Conservation (phyloP, 2,113 vertebrate species). For the Microtus pennsylvanicus region DNA sequence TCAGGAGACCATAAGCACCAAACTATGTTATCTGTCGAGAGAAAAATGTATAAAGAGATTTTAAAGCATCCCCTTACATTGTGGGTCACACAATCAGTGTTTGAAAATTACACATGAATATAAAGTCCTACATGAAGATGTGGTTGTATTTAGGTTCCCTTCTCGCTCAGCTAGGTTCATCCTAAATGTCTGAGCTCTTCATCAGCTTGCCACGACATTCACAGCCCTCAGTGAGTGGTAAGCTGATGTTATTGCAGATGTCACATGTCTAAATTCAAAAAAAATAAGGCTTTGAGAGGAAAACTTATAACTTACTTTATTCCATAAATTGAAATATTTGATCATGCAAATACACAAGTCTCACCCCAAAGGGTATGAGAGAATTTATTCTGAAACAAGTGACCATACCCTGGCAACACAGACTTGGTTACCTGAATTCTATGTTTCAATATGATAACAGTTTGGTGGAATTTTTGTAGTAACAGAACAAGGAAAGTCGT, state of each 20-base stretch:
- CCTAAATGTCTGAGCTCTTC: background rate
- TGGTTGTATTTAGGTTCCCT: background rate
- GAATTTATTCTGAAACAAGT: background rate
- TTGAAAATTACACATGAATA: constrained; percentile 25
- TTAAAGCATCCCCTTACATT: background rate
- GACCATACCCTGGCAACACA: background rate
- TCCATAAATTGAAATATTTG: background rate
- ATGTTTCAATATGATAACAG: background rate
- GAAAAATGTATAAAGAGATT: background rate
- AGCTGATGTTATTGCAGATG: background rate
- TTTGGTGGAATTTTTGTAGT: background rate
- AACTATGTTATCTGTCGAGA: background rate
- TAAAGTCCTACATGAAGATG: constrained; percentile 27
- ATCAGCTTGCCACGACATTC: background rate
- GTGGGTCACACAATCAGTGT: background rate
- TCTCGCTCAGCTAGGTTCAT: background rate
- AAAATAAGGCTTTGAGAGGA: constrained; percentile 3
- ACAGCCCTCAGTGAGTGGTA: background rate
- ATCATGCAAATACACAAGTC: background rate
- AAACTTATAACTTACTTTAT: constrained; percentile 40
- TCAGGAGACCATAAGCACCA: background rate
- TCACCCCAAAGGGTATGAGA: background rate
- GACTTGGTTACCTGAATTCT: background rate
- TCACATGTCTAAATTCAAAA: background rate
- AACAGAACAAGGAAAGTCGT: background rate